Conservation (phyloP, 2,113 vertebrate species). For the Stomatorhinus ivindoensis region DNA sequence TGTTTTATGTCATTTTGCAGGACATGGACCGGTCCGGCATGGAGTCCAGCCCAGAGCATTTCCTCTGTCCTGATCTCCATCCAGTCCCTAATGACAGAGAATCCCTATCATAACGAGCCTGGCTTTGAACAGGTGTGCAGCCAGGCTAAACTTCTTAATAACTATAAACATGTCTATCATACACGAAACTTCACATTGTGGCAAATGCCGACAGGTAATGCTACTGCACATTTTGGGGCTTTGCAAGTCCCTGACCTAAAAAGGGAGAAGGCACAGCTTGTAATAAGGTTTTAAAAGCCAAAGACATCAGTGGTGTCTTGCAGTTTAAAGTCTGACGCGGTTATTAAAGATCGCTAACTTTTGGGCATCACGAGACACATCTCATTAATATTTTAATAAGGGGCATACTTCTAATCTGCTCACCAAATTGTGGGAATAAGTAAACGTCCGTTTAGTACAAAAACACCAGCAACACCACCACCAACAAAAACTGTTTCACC, state of each 20-base stretch:
- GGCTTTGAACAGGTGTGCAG: conserved; percentile 89
- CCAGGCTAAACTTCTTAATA: background rate
- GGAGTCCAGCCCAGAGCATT: conserved; percentile 97
- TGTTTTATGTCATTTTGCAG: conserved; percentile 50
- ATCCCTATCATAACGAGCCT: conserved; percentile 96
- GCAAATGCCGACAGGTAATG: background rate
- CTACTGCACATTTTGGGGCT: background rate
- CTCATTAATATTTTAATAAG: no score
- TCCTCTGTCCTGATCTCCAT: conserved; percentile 98
- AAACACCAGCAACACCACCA: no score
- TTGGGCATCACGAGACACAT: no score
- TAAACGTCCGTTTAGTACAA: no score
- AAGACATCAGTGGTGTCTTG: background rate
- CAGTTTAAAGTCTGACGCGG: no score
- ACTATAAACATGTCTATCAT: background rate
- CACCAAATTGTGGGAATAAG: no score
- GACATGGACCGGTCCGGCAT: conserved; percentile 95
- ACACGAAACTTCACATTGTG: background rate
- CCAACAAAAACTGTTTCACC: no score
- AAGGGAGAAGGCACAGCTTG: background rate
- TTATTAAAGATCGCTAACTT: no score
- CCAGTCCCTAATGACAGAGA: conserved; percentile 97
- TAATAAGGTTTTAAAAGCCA: background rate
- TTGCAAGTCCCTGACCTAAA: background rate
- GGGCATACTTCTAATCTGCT: no score